These are phyloP conservation scores for Gadus macrocephalus DNA, from an alignment of 2,113 vertebrate species.

Conservation along the genomic window DNA sequence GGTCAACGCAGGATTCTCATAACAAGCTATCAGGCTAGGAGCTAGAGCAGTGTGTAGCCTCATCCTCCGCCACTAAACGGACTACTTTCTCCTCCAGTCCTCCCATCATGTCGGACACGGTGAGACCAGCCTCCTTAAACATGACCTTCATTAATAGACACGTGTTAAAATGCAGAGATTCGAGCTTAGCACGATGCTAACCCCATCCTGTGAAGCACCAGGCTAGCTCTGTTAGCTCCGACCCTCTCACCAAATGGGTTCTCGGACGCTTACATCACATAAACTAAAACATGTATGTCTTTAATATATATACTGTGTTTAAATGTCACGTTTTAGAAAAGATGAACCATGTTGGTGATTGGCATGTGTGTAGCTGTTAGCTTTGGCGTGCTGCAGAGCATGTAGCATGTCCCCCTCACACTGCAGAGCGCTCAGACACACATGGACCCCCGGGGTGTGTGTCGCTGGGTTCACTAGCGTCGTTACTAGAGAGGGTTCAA, in stretches of 20 bases:
- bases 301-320: not conserved
- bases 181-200: not conserved
- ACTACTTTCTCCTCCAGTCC: not conserved
- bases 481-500: too few species aligned
- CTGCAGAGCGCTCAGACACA: too few species aligned
- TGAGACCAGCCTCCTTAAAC: slow-evolving; percentile 31
- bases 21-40: slow-evolving; percentile 39
- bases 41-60: slow-evolving; percentile 17
- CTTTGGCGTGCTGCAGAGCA: too few species aligned
- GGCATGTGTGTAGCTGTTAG: not conserved
- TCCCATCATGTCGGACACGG: slow-evolving; percentile 75
- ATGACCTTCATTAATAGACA: rapidly evolving
- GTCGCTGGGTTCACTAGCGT: too few species aligned
- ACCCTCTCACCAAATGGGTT: slow-evolving; percentile 25
- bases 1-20: slow-evolving; percentile 29
- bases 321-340: not conserved
- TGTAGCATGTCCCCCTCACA: too few species aligned
- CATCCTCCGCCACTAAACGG: slow-evolving; percentile 22
- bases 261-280: not conserved
- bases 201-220: slow-evolving; percentile 19
- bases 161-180: rapidly evolving
- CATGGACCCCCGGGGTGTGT: too few species aligned
- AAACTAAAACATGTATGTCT: not conserved
- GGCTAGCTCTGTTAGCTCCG: slow-evolving; percentile 52
- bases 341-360: not conserved